Evolutionary conservation across 30 jellyfish, hydroid and myxozoan genomes (phyloP).

Genomic region (Cassiopea andromeda): DNA sequence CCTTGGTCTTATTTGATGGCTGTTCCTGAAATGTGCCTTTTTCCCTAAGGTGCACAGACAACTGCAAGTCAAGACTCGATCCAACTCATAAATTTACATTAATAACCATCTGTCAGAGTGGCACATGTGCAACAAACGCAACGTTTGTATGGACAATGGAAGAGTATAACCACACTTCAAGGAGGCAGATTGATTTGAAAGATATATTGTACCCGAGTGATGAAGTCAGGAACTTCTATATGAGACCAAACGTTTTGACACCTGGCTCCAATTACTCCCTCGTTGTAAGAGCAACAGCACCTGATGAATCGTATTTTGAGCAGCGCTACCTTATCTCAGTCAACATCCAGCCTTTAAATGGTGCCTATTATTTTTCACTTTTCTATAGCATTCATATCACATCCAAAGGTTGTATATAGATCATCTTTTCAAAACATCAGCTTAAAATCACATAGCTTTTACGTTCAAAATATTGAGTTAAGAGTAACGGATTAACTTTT

Average conservation of each 20-base stretch:
- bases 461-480: too few relatives aligned
- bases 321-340: conserved; percentile 8
- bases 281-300: conserved; percentile 41
- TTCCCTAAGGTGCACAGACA: conserved; percentile 39
- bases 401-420: too few relatives aligned
- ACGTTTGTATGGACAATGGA: conserved; percentile 50
- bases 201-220: conserved; percentile 9
- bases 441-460: too few relatives aligned
- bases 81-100: conserved; percentile 35
- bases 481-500: not conserved
- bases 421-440: too few relatives aligned
- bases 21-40: not conserved
- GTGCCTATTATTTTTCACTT: not conserved
- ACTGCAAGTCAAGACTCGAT: conserved; percentile 40
- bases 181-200: not conserved
- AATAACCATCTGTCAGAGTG: conserved; percentile 30
- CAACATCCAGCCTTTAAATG: conserved; percentile 43
- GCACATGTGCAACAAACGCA: conserved; percentile 41
- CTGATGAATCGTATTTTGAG: conserved; percentile 38
- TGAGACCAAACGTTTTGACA: conserved; percentile 47
- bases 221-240: conserved; percentile 1
- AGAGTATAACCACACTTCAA: conserved; percentile 8
- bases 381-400: not conserved
- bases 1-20: too few relatives aligned
- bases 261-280: conserved; percentile 29